Evolutionary conservation across 2,113 vertebrate species (phyloP), one percentile per base, ranked within the genome.

Genomic region (Herpetotheres cachinnans): DNA sequence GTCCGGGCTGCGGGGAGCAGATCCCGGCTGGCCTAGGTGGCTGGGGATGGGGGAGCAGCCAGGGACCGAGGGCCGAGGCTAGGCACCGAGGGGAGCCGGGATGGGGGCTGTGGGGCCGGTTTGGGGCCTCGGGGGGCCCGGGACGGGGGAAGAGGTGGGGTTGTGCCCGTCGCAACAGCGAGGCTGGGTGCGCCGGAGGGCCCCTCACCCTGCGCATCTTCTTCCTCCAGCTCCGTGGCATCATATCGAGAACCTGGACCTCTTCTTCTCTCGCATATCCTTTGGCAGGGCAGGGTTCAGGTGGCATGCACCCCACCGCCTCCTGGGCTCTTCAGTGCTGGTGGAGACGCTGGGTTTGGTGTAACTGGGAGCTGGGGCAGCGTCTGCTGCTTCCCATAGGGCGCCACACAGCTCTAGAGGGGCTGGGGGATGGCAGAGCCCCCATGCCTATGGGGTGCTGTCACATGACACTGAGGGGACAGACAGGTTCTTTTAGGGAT

Each of bases 241-340:
- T 95, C 99, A 99, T 96, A 99, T 99, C 52, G 99, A 99, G 97
- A 99, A 99, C 96, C 97, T 99, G 96, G 99, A 99, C 93, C 98
- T 99, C 78, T 99, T 99, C 96, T 99, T 99, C 97, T 99, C 99
- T 98, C 99, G 99, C 97, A 99, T 99, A 99, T 99, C 99, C 99
- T 99, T 99, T 98, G 1, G 2, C 36, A 6, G n/a, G 34, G 21
- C 2, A 7, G 38, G 54, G 46, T 13, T 73, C 66, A 6, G 29
- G 66, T 0, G 42, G 71, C 56, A 32, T 29, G 34, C 22, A 2
- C 32, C 27, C 29, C 59, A 1, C 20, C 1, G 7, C 27, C 46
- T 46, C 5, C 36, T 10, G 49, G 18, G 42, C 42, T 36, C 46
- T 34, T 34, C 21, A 2, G 22, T 46, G 56, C 56, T 10, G 56